Evolutionary conservation across 2,888 invertebrate genomes (phyloP).

Genomic region (Stenodema calcarata): DNA sequence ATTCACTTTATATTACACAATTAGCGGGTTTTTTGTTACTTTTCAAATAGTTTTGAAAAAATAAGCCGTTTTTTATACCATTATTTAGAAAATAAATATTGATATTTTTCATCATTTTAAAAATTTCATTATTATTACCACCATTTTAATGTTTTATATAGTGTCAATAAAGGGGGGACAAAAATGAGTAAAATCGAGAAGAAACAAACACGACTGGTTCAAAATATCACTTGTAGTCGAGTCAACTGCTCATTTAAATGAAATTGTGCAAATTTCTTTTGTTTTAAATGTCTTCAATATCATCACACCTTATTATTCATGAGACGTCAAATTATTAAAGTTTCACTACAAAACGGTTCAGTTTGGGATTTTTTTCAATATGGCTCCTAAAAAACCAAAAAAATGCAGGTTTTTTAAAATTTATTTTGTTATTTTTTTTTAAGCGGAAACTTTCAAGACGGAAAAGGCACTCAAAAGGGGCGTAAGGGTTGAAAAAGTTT

Average conservation of each 20-base stretch:
- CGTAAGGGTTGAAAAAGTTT: not conserved
- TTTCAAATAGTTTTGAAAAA: conserved; percentile 49
- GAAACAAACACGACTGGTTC: not conserved
- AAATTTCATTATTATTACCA: conserved; percentile 3
- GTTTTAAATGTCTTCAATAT: not conserved
- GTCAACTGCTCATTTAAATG: not conserved
- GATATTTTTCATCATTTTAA: conserved; percentile 52
- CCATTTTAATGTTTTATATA: not conserved
- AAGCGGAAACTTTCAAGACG: not conserved
- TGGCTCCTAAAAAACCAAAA: too few species aligned
- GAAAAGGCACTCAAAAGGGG: conserved; percentile 46
- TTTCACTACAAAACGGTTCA: not conserved
- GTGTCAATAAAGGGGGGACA: not conserved
- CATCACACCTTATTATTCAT: not conserved
- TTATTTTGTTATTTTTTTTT: too few species aligned
- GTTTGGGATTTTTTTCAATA: not conserved
- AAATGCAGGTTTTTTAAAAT: not conserved
- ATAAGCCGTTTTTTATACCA: conserved; percentile 50
- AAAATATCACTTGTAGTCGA: conserved; percentile 28
- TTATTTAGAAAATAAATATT: conserved; percentile 53
- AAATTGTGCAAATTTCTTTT: conserved; percentile 6
- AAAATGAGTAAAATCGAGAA: not conserved
- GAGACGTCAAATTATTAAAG: not conserved
- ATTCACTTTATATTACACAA: conserved; percentile 21
- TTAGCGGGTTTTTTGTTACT: conserved; percentile 5